Evolutionary conservation across 2,888 invertebrate genomes (phyloP).

Genomic region (Laspeyria flexula): DNA sequence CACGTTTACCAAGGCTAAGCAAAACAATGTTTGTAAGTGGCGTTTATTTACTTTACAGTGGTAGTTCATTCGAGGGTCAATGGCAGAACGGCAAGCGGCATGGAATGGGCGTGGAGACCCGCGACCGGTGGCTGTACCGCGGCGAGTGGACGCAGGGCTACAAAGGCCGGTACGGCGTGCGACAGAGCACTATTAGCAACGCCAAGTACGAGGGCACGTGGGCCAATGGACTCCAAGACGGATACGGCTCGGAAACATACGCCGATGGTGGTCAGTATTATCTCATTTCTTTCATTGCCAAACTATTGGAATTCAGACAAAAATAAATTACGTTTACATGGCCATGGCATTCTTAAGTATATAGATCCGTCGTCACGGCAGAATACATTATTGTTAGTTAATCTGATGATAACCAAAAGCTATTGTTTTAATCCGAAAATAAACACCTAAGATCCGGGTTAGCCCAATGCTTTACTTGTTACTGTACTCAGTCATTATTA

Average conservation of each 20-base stretch:
- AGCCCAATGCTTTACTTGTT: slow-evolving; percentile 15
- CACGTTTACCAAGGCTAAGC: too few relatives aligned
- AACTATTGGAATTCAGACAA: slow-evolving; percentile 68
- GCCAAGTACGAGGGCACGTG: slow-evolving; percentile 99
- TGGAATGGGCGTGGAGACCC: slow-evolving; percentile 98
- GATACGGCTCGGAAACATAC: slow-evolving; percentile 99
- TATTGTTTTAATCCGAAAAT: slow-evolving; percentile 42
- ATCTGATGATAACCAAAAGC: slow-evolving; percentile 44
- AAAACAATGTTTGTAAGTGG: not conserved
- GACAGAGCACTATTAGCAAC: slow-evolving; percentile 97
- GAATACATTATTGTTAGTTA: slow-evolving; percentile 60
- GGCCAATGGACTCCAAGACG: slow-evolving; percentile 99
- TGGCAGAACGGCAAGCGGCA: slow-evolving; percentile 99
- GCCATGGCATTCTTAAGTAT: slow-evolving; percentile 66
- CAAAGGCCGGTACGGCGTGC: slow-evolving; percentile 99
- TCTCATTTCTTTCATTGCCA: slow-evolving; percentile 65
- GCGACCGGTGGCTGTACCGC: slow-evolving; percentile 98
- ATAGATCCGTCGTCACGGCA: slow-evolving; percentile 47
- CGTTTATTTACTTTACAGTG: slow-evolving; percentile 87
- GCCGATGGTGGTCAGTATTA: slow-evolving; percentile 97
- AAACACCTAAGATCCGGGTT: slow-evolving; percentile 41
- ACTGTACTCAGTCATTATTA: slow-evolving; percentile 23
- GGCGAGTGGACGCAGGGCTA: slow-evolving; percentile 99
- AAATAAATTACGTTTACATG: slow-evolving; percentile 72
- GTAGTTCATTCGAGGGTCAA: slow-evolving; percentile 98